A percentile compares a stretch with the other conserved stretches of the same genome.
Evolutionary conservation across 2,888 invertebrate genomes (phyloP).

Genomic region (Rhamphomyia laevipes): DNA sequence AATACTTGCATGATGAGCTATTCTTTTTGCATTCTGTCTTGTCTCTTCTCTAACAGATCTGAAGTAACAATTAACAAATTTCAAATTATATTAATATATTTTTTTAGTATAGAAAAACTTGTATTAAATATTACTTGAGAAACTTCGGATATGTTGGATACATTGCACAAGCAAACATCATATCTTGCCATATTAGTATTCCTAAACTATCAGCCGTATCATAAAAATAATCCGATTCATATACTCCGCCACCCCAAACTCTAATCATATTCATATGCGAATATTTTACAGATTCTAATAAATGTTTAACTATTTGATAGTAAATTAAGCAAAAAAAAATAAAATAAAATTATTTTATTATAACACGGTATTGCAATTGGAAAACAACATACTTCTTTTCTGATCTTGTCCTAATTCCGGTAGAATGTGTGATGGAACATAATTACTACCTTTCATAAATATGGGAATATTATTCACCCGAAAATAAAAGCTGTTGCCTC

Average conservation of each 20-base stretch:
- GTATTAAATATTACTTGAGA: slow-evolving; percentile 46
- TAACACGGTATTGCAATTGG: too few species aligned
- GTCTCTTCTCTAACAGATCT: slow-evolving; percentile 65
- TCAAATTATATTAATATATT: neutral
- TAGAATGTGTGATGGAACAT: slow-evolving; percentile 78
- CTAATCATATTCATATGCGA: slow-evolving; percentile 86
- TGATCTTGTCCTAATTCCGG: slow-evolving; percentile 56
- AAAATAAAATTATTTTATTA: neutral
- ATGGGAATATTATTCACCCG: slow-evolving; percentile 72
- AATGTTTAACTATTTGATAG: slow-evolving; percentile 42
- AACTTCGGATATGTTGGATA: slow-evolving; percentile 70
- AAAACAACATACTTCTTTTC: slow-evolving; percentile 34
- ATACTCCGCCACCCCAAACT: slow-evolving; percentile 98
- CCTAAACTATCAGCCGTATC: slow-evolving; percentile 76
- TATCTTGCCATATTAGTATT: slow-evolving; percentile 93
- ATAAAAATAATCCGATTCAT: slow-evolving; percentile 86
- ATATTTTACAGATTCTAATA: slow-evolving; percentile 57
- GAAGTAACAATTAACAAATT: too few species aligned
- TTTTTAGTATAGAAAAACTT: neutral
- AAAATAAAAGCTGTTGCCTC: slow-evolving; percentile 74
- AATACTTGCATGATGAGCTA: slow-evolving; percentile 79
- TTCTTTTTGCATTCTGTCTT: slow-evolving; percentile 63
- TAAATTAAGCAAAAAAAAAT: neutral
- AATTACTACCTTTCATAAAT: slow-evolving; percentile 93
- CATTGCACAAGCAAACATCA: slow-evolving; percentile 93